Evolutionary conservation across 2,888 invertebrate species (phyloP).

Genomic region (Pelosia muscerda): DNA sequence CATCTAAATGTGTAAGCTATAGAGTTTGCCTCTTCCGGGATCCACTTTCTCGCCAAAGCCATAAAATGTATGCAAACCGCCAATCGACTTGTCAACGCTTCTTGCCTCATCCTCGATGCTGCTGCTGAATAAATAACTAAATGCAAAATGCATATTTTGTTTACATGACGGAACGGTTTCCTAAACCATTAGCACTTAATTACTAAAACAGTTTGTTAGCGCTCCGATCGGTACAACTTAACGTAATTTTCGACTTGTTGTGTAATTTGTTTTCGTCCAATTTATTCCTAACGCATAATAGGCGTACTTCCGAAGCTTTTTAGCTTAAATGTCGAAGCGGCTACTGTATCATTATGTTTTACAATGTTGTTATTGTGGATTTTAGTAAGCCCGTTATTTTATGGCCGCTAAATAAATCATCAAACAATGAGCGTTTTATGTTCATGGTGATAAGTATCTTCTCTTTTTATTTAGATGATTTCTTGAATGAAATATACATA

Average conservation of each 20-base stretch:
- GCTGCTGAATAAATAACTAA: constrained; percentile 68
- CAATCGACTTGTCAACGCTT: constrained; percentile 77
- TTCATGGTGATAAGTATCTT: not conserved
- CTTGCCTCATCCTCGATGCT: constrained; percentile 57
- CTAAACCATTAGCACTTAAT: constrained; percentile 68
- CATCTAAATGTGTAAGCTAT: constrained; percentile 79
- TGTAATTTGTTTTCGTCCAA: not conserved
- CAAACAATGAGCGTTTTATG: not conserved
- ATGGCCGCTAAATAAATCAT: not conserved
- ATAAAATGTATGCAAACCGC: constrained; percentile 79
- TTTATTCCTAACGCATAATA: constrained; percentile 3
- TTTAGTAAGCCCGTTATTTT: constrained; percentile 4
- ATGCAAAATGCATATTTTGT: constrained; percentile 69
- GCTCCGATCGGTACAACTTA: constrained; percentile 8
- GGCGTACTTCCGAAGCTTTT: constrained; percentile 4
- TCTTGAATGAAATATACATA: not conserved
- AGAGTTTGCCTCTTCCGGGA: constrained; percentile 75
- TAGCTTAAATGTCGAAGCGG: constrained; percentile 7
- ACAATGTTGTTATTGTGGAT: not conserved
- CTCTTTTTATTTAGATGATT: not conserved
- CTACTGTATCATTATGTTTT: not conserved
- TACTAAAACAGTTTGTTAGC: constrained; percentile 47
- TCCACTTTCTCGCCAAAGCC: constrained; percentile 79
- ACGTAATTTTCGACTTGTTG: constrained; percentile 7
- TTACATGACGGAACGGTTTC: constrained; percentile 71